Evolutionary conservation across 2,888 invertebrate species (phyloP), one percentile per base, ranked within the genome.

Genomic region (Drosophila sordidula): DNA sequence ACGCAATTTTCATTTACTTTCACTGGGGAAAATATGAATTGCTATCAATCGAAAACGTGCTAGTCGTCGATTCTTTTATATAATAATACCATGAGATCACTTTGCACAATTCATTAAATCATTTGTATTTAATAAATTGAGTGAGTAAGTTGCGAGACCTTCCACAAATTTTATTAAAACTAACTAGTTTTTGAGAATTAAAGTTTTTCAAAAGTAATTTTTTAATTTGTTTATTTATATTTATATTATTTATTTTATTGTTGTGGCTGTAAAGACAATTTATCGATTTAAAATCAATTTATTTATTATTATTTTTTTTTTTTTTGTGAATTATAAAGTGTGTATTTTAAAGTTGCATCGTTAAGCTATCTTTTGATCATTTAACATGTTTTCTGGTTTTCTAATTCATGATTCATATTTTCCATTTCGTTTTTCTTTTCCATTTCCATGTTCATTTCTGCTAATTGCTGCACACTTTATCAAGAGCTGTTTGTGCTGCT

Each of bases 11-110:
- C 16, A 9, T 36, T n/a, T 9, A 41, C 58, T 52, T 54, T 44
- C 58, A 18, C 54, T 26, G 6, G 0, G 25, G 6, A 4, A 6
- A 11, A 14, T 25, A 12, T 41, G 36, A 14, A 6, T 29, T 0
- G n/a, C 6, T 12, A 59, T 59, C 58, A 36, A 16, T 2, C 1
- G 2, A n/a, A 55, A 16, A 54, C 54, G 59, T 55, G 59, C 59
- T 14, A 9, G 8, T 16, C 0, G 5, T 2, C 32, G 8, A 5
- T 12, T 8, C 0, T 11, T 11, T 4, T 52, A 5, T 42, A 44
- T 41, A 42, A 22, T 25, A 42, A 58, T 3, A n/a, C 3, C 3
- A 34, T 59, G 42, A 18, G 26, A 52, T 44, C 36, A 59, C 26
- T 25, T 41, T 18, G 2, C 29, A 1, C 2, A 29, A n/a, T 16